Evolutionary conservation across 1,140 invertebrate genomes (phyloP).

Genomic region (Belonocnema kinseyi): DNA sequence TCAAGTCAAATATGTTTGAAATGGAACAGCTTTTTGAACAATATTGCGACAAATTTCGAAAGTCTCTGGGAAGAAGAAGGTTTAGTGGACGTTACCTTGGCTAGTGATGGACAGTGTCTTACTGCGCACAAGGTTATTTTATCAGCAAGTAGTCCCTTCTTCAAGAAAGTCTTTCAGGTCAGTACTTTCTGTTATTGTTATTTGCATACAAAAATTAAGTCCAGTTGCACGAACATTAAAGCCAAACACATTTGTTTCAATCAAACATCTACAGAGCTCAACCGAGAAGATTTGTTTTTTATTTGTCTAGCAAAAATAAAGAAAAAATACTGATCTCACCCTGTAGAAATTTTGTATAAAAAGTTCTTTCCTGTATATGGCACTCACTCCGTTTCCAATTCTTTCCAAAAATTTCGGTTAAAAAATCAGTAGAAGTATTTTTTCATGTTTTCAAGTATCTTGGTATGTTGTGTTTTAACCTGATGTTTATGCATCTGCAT

Average conservation of each 20-base stretch:
- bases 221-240: not conserved
- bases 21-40: slow-evolving; percentile 82
- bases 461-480: no score
- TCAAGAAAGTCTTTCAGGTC: slow-evolving; percentile 82
- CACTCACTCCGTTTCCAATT: no score
- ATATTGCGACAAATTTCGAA: slow-evolving; percentile 80
- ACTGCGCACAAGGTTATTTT: slow-evolving; percentile 85
- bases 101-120: slow-evolving; percentile 81
- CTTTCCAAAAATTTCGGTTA: no score
- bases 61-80: slow-evolving; percentile 81
- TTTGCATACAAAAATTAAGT: not conserved
- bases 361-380: no score
- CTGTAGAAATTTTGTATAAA: no score
- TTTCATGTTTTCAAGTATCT: no score
- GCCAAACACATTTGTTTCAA: no score
- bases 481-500: no score
- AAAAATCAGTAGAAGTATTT: no score
- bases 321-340: no score
- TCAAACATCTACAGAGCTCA: no score
- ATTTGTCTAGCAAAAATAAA: no score
- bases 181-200: slow-evolving; percentile 14
- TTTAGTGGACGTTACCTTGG: slow-evolving; percentile 83
- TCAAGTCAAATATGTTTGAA: slow-evolving; percentile 79
- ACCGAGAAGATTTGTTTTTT: not conserved
- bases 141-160: slow-evolving; percentile 84